Base-by-base conservation (phyloP, 2,113 vertebrate species). In the Casuarius casuarius region DNA sequence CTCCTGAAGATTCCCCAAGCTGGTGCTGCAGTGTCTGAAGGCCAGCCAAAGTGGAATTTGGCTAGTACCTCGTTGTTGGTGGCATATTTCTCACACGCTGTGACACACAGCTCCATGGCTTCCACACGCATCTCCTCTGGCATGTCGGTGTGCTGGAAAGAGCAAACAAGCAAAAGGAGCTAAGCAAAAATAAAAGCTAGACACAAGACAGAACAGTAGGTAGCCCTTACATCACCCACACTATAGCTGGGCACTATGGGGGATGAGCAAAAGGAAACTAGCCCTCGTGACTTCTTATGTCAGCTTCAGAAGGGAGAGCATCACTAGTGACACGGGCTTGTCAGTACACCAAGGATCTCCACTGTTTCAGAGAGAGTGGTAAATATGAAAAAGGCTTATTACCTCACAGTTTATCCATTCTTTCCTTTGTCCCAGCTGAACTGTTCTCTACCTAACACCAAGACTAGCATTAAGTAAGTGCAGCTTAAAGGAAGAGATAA, bases 71-170 rank as follows among this genome's bases (percentile, higher is more conserved):
- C 98, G 0, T 99, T 99, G 97, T 98, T 99, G 95, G 98, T 98
- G 96, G 98, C 97, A 28, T 98, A 98, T 83, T 99, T 99, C 97
- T 99, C 98, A 92, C 98, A 99, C 0, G 98, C 98, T 0, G 98
- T 99, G 89, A 99, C 99, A 59, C 99, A 99, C 18, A 99, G 98
- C 97, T 99, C 99, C 99, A 99, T 99, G 70, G 99, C 99, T 94
- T 99, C 99, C 19, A 99, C 98, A 21, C 99, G 98, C 99, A 99
- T 99, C 97, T 99, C 99, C 93, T 99, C 99, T 0, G 99, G 98
- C 99, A 99, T 99, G 97, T 99, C 99, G 26, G 99, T 99, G 96
- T 99, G 99, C 99, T 99, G 96, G 42, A 58, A 88, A 85, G 48
- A 90, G 82, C 82, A 96, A 62, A 92, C 38, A 91, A 33, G 93